Evolutionary conservation across 2,113 vertebrate species (phyloP), one percentile per base, ranked within the genome.

Genomic region (Paralichthys olivaceus): DNA sequence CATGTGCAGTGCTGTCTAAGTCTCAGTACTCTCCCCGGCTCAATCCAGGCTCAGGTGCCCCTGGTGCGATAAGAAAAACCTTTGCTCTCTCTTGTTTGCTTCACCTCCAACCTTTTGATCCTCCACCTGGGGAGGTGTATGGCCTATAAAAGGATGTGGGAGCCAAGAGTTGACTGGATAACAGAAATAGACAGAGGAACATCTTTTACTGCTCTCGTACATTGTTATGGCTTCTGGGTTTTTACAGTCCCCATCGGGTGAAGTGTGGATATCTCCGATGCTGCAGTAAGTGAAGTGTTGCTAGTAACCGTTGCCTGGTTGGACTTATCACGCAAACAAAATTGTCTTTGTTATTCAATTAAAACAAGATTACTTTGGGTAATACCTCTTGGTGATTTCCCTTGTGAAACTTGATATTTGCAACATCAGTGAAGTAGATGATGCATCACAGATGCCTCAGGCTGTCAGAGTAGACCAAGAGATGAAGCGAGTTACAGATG

Each of bases 211-310:
- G n/a, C 6, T 15, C 22, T 15, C 19, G 45, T 49, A 17, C 61
- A 0, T 25, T 49, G 29, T 34, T 64, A 90, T 88, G 87, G 88
- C 89, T 28, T 61, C 79, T 63, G 72, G 81, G 17, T 83, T 81
- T 84, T 85, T 91, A 64, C 83, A 81, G 47, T 80, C 67, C 6
- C 76, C 76, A 8, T 22, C 81, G 22, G 79, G 72, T 70, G 85
- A 92, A 63, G 86, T 90, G 54, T 86, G 81, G 88, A 87, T 90
- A 60, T 53, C 83, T 70, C 77, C 7, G 8, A 78, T 90, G 70
- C 43, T 89, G 37, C 57, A 84, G 86, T 91, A 90, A 81, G 90
- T 86, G 57, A 90, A 81, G 90, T 86, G 57, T 87, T 84, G 37
- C 23, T 69, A 60, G 28, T n/a, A 83, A 62, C 56, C 19, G 45